Conservation (phyloP, 2,888 invertebrate genomes). For the Dolichopus griseipennis region DNA sequence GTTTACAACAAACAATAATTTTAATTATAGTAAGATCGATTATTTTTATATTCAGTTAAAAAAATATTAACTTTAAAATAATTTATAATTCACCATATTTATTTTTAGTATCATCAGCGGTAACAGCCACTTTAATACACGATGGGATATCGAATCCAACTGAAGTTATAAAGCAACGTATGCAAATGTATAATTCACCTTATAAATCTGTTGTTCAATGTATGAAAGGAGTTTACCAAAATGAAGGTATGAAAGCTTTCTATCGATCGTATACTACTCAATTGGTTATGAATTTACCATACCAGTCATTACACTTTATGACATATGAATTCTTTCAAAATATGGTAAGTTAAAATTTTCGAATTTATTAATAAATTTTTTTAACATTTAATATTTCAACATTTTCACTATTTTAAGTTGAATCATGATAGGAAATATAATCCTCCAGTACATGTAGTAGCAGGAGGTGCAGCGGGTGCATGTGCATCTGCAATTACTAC, state of each 20-base stretch:
- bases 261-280: conserved; percentile 91
- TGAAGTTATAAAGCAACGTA: conserved; percentile 96
- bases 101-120: conserved; percentile 62
- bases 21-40: conserved; percentile 58
- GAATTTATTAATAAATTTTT: conserved; percentile 2
- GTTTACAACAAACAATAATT: conserved; percentile 60
- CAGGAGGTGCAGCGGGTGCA: conserved; percentile 82
- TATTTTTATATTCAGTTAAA: not conserved
- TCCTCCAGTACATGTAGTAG: conserved; percentile 80
- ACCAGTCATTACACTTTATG: conserved; percentile 90
- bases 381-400: too few relatives aligned
- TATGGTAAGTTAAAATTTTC: conserved; percentile 35
- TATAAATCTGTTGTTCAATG: conserved; percentile 83
- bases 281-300: conserved; percentile 96
- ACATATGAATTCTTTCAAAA: conserved; percentile 76
- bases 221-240: conserved; percentile 63
- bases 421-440: conserved; percentile 75
- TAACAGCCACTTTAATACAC: conserved; percentile 87
- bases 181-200: conserved; percentile 96
- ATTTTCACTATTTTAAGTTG: conserved; percentile 29
- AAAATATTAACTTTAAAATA: not conserved
- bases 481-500: conserved; percentile 90
- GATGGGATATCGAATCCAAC: conserved; percentile 98
- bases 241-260: conserved; percentile 80
- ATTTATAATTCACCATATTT: not conserved